Base-by-base conservation (phyloP, 2,888 invertebrate species). In the Pelosia muscerda region DNA sequence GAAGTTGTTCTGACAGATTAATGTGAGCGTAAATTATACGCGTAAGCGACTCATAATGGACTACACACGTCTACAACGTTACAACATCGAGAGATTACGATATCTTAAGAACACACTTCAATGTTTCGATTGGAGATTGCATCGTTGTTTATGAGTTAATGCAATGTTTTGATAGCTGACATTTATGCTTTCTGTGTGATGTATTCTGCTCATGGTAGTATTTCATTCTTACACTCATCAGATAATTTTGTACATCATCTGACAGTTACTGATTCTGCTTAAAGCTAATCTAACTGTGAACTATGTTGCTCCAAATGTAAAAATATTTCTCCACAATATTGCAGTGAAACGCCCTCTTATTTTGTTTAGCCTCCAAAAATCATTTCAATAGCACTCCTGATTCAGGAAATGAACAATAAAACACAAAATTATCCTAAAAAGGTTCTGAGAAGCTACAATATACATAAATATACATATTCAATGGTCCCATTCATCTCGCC, bases 151-250 rank as follows among this genome's bases (percentile, higher is more conserved):
- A n/a, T n/a, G n/a, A 8, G 6, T 49, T 49, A n/a, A n/a, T 19
- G n/a, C n/a, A 19, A n/a, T 49, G 49, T n/a, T 49, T 49, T 49
- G n/a, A 49, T 49, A 49, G 49, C 49, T 49, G n/a, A 49, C 49
- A 49, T 15, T 4, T 42, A 49, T n/a, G 49, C 2, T 49, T 2
- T n/a, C 13, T 9, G 6, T 49, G 49, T 49, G 49, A 49, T n/a
- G n/a, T 49, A 49, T 49, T 49, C 49, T 49, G n/a, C 8, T n/a
- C n/a, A n/a, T n/a, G n/a, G n/a, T n/a, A 49, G 49, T n/a, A 49
- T 49, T 49, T 49, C 49, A 49, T 49, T 49, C n/a, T 49, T n/a
- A 49, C 49, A 49, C 49, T n/a, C 49, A 49, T 49, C n/a, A 49
- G 8, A 1, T 19, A n/a, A 49, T n/a, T 9, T 2, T n/a, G 49